Conservation (phyloP, 37 sponge, comb jelly and placozoan species). For the Tethya wilhelma region DNA sequence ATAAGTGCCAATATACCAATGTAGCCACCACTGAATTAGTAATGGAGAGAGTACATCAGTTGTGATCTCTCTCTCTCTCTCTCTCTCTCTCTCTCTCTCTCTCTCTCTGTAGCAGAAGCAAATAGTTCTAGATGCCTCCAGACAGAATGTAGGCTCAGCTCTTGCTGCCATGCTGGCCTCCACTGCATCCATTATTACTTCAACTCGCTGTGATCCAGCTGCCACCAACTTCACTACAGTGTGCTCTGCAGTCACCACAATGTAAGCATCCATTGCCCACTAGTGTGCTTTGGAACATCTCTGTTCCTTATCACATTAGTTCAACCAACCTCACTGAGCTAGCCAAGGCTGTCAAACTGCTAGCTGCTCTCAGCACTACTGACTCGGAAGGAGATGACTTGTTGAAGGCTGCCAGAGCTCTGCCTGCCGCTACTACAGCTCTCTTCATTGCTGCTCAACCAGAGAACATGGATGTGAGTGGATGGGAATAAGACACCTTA, state of each 20-base stretch:
- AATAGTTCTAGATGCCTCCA: conserved; percentile 84
- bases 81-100: conserved; percentile 4
- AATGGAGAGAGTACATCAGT: too few species aligned
- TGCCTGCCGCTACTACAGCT: conserved; percentile 92
- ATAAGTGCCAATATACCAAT: too few species aligned
- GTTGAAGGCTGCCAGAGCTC: conserved; percentile 87
- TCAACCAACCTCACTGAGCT: conserved; percentile 94
- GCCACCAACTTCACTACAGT: conserved; percentile 95
- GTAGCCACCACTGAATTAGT: too few species aligned
- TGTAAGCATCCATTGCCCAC: conserved; percentile 38
- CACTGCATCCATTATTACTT: conserved; percentile 82
- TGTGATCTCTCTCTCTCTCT: too few species aligned
- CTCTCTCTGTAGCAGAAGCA: conserved; percentile 87
- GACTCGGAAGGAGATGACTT: conserved; percentile 75
- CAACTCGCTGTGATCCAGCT: conserved; percentile 83
- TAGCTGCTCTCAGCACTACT: conserved; percentile 78
- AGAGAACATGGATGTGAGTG: conserved; percentile 65
- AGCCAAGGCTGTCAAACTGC: conserved; percentile 86
- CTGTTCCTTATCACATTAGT: conserved; percentile 10
- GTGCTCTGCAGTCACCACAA: conserved; percentile 91
- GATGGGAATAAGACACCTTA: neutral
- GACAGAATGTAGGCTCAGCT: conserved; percentile 92
- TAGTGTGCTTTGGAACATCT: neutral
- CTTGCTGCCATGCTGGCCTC: conserved; percentile 93
- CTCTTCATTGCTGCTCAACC: conserved; percentile 91